phyloP scores from a whole-genome alignment of 2,113 vertebrate genomes.

The Martes martes region DNA sequence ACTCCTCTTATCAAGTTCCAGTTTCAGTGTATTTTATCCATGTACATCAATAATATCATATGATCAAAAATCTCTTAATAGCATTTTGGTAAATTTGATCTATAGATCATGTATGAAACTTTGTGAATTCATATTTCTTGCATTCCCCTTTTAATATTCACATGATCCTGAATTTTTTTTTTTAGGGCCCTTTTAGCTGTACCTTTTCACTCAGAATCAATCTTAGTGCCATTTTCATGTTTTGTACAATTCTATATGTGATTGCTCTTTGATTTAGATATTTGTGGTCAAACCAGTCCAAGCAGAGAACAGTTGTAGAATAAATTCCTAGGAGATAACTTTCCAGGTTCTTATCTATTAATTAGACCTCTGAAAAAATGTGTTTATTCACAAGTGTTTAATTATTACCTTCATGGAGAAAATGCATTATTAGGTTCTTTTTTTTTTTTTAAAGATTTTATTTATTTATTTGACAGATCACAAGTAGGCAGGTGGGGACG shows the following conservation, averaged over 20 bases:
- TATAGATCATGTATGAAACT: not conserved
- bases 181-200: not conserved
- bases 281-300: constrained; percentile 10
- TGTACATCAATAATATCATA: not conserved
- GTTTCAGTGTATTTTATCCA: constrained; percentile 20
- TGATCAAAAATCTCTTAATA: not conserved
- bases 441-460: too few species aligned
- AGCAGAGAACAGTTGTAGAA: not conserved
- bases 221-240: not conserved
- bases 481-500: too few species aligned
- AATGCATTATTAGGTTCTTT: constrained; percentile 12
- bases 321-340: constrained; percentile 8
- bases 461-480: too few species aligned
- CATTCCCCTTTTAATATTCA: not conserved
- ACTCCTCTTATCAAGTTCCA: not conserved
- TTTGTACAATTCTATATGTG: not conserved
- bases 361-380: constrained; percentile 29
- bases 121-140: not conserved
- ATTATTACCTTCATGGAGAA: not conserved
- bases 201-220: not conserved
- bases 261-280: constrained; percentile 29
- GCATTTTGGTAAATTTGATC: constrained; percentile 30
- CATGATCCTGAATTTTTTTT: not conserved
- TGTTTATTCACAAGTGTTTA: constrained; percentile 23
- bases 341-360: not conserved